These are phyloP conservation scores for Allophyes oxyacanthae DNA, from an alignment of 2,888 invertebrate species.

Conservation along the genomic window DNA sequence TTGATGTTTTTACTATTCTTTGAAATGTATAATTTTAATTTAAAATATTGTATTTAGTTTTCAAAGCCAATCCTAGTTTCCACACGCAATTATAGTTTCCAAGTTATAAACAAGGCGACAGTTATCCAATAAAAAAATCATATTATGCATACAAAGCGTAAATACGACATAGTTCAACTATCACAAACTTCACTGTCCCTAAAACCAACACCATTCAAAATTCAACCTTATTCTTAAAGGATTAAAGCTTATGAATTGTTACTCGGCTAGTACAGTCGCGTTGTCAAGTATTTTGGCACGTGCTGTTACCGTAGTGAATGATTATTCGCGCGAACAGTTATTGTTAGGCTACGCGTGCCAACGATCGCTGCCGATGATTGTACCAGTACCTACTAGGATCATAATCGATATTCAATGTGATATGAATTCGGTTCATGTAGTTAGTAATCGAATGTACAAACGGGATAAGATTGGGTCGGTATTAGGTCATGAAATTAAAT, in stretches of 20 bases:
- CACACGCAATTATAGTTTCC: conserved; percentile 27
- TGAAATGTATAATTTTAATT: conserved; percentile 23
- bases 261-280: conserved; percentile 21
- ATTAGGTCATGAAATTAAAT: conserved; percentile 47
- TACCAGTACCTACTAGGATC: conserved; percentile 62
- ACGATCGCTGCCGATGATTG: conserved; percentile 60
- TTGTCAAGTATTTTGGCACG: conserved; percentile 58
- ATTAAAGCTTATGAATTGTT: conserved; percentile 8
- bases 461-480: conserved; percentile 43
- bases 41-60: conserved; percentile 9
- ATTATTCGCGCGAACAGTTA: conserved; percentile 58
- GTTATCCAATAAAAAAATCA: conserved; percentile 52
- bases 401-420: conserved; percentile 70
- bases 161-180: conserved; percentile 39
- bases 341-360: conserved; percentile 60
- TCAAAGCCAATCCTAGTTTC: conserved; percentile 36
- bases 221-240: conserved; percentile 3
- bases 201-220: conserved; percentile 15
- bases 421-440: conserved; percentile 66
- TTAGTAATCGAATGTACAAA: conserved; percentile 53
- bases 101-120: conserved; percentile 42
- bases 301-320: conserved; percentile 54
- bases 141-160: conserved; percentile 37
- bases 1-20: no score
- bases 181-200: conserved; percentile 7